Percentiles rank a stretch among this genome's conserved stretches.
These are phyloP conservation scores for Centroberyx gerrardi DNA, from an alignment of 2,797 vertebrate species.

Conservation along the genomic window DNA sequence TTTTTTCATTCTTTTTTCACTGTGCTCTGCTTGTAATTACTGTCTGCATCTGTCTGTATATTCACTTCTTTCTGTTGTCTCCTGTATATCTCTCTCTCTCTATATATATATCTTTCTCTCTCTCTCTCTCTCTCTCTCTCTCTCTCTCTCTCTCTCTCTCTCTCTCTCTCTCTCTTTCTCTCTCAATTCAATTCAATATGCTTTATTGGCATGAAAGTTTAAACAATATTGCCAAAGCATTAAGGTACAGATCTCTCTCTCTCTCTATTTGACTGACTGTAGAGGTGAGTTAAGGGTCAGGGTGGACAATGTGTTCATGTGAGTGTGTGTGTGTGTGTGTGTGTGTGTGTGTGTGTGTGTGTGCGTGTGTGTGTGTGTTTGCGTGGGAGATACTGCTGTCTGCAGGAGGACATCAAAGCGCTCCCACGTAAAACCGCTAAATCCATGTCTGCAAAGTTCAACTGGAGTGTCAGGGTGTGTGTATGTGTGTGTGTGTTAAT, in stretches of 20 bases:
- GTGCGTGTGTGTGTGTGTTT: slow-evolving; percentile 2
- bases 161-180: too few relatives aligned
- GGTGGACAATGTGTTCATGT: slow-evolving; percentile 28
- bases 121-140: slow-evolving; percentile 6
- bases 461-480: slow-evolving; percentile 47
- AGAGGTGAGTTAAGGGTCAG: slow-evolving; percentile 30
- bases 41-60: not conserved
- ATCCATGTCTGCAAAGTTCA: slow-evolving; percentile 70
- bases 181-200: too few relatives aligned
- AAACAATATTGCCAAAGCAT: too few relatives aligned
- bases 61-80: not conserved
- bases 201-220: too few relatives aligned
- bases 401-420: slow-evolving; percentile 70
- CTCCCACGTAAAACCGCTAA: slow-evolving; percentile 65
- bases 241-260: not conserved
- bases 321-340: slow-evolving; percentile 26
- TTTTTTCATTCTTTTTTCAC: too few relatives aligned
- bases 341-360: slow-evolving; percentile 17
- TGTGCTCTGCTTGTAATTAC: slow-evolving; percentile 4
- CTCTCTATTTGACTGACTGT: slow-evolving; percentile 22
- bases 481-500: slow-evolving; percentile 23
- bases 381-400: slow-evolving; percentile 38
- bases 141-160: not conserved
- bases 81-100: not conserved
- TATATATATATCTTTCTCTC: slow-evolving; percentile 12